phyloP scores from a whole-genome alignment of 2,888 invertebrate genomes.

The Cephonodes hylas region DNA sequence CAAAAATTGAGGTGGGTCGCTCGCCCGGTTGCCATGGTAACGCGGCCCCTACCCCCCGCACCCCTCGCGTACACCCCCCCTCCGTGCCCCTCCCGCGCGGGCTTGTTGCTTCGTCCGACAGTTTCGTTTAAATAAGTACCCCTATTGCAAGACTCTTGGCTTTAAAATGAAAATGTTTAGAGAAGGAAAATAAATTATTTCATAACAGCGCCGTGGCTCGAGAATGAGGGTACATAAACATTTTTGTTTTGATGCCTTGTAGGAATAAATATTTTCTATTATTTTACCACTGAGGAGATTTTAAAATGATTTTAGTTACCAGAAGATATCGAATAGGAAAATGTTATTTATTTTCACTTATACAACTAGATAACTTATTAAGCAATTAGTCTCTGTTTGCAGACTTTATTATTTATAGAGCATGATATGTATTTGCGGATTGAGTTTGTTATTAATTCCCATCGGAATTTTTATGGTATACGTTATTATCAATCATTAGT shows the following conservation, averaged over 20 bases:
- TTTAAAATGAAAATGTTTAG: conserved; percentile 1
- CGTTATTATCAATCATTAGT: no score
- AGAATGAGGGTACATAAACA: neutral
- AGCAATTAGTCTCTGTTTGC: no score
- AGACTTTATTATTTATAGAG: no score
- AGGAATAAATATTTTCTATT: neutral
- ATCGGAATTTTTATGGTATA: no score
- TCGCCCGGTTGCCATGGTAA: conserved; percentile 48
- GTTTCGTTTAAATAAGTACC: conserved; percentile 8
- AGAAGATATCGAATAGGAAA: no score
- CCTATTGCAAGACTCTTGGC: neutral
- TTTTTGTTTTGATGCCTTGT: neutral
- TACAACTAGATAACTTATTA: no score
- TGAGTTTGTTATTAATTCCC: no score
- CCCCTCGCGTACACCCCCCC: conserved; percentile 23
- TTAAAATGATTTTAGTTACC: no score
- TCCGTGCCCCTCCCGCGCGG: conserved; percentile 18
- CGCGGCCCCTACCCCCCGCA: conserved; percentile 32
- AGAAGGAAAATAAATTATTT: neutral
- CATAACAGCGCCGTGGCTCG: neutral
- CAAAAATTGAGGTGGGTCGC: conserved; percentile 59
- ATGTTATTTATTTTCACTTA: no score
- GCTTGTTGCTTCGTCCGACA: conserved; percentile 11
- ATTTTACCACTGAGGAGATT: neutral
- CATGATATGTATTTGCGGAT: no score